Evolutionary conservation across 1,140 invertebrate genomes (phyloP).

Genomic region (Batillaria attramentaria): DNA sequence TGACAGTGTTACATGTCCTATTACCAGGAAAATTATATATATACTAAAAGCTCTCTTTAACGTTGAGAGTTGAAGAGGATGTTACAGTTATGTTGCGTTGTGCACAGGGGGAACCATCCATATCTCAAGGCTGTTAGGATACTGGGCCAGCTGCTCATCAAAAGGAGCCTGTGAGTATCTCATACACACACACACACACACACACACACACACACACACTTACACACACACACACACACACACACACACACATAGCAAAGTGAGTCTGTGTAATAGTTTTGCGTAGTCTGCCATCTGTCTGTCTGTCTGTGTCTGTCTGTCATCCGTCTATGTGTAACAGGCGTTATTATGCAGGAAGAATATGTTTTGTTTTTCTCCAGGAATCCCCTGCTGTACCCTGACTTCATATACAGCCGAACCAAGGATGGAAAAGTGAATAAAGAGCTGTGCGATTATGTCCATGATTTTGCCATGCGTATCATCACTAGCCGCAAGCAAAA

Average conservation of each 20-base stretch:
- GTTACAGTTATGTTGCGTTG: slow-evolving; percentile 5
- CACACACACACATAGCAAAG: neutral
- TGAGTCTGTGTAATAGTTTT: no score
- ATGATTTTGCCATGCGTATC: slow-evolving; percentile 41
- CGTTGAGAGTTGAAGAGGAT: no score
- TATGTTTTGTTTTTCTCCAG: slow-evolving; percentile 27
- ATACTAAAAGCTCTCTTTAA: no score
- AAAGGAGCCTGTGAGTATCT: no score
- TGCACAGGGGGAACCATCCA: no score
- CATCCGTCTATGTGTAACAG: no score
- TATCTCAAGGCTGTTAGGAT: neutral
- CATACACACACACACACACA: slow-evolving; percentile 4
- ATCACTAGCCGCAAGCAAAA: slow-evolving; percentile 39
- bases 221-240: neutral
- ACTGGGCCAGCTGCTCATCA: neutral
- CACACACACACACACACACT: slow-evolving; percentile 14
- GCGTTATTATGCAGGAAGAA: no score
- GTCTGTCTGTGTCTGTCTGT: no score
- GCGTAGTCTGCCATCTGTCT: no score
- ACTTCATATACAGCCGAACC: slow-evolving; percentile 42
- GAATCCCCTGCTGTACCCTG: slow-evolving; percentile 28
- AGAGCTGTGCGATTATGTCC: slow-evolving; percentile 44
- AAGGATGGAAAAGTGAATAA: slow-evolving; percentile 36
- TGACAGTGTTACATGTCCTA: no score
- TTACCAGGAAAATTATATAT: no score